Percentiles rank a stretch among this genome's conserved stretches.
These are phyloP conservation scores for Phylloscopus whistleri DNA, from an alignment of 2,113 vertebrate genomes.

Conservation along the genomic window DNA sequence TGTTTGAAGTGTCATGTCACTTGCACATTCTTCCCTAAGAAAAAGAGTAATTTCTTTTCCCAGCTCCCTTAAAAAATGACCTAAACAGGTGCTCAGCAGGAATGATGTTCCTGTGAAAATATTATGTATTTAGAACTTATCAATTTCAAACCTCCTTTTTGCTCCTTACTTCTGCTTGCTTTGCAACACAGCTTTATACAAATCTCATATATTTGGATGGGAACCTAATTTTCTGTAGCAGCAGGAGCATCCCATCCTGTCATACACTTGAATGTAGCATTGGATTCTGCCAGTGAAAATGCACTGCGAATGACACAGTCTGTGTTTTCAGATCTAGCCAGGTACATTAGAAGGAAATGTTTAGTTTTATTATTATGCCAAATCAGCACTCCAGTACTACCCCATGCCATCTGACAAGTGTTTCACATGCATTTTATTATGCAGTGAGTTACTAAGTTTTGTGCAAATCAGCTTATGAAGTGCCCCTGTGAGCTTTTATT, in stretches of 20 bases:
- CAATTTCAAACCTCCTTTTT: neutral
- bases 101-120: neutral
- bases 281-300: neutral
- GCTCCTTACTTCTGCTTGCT: neutral
- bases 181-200: neutral
- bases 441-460: neutral
- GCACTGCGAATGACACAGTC: neutral
- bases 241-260: neutral
- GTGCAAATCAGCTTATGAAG: neutral
- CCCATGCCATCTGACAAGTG: neutral
- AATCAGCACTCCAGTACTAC: neutral
- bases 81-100: neutral
- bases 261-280: neutral
- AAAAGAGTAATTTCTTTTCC: neutral
- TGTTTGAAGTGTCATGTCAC: neutral
- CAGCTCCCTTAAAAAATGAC: neutral
- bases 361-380: neutral
- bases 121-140: neutral
- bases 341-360: neutral
- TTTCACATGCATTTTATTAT: neutral
- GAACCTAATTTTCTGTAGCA: neutral
- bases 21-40: neutral
- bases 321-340: neutral
- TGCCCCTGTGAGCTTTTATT: neutral
- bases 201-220: neutral